Evolutionary conservation across 2,113 vertebrate genomes (phyloP), one percentile per base, ranked within the genome.

Genomic region (Urocitellus parryii): DNA sequence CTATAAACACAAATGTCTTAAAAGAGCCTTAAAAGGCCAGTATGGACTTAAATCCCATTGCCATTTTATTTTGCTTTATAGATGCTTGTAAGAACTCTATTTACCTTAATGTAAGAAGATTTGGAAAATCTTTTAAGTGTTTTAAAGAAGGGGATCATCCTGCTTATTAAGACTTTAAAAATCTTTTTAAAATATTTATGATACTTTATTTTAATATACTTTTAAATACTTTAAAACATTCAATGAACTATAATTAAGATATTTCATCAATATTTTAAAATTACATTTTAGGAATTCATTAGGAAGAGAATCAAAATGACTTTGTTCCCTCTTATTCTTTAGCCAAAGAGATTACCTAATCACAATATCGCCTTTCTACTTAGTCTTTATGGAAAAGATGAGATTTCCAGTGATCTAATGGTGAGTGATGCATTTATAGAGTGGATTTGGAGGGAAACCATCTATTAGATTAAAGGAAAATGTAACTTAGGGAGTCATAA

Each of bases 61-160:
- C 6, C 48, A 70, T 70, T 92, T 29, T 82, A 88, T 83, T 76
- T 65, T 79, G 32, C 4, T 72, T 78, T 95, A 45, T 58, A 89
- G 61, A 51, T 81, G 16, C 11, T 94, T 81, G 42, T 81, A 76
- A 77, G 25, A 88, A 22, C 6, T 78, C 67, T 90, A 18, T 34
- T 95, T 56, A 91, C 17, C 4, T 80, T 20, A 58, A 9, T 70
- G 27, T 1, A 74, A 65, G 34, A 70, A 90, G 94, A 77, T 67
- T 58, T 48, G 32, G 18, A 13, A 83, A 83, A 72, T 7, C 16
- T 73, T 73, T 53, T 45, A 45, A 45, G 13, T 39, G 58, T 27
- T 92, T 88, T 87, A 80, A 91, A 90, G 13, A 90, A 90, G 37
- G 32, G 14, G 90, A 91, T 81, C 34, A 70, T 67, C 37, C 14